Evolutionary conservation across 2,888 invertebrate species (phyloP).

Genomic region (Galeopsomyia nigrocyanea): DNA sequence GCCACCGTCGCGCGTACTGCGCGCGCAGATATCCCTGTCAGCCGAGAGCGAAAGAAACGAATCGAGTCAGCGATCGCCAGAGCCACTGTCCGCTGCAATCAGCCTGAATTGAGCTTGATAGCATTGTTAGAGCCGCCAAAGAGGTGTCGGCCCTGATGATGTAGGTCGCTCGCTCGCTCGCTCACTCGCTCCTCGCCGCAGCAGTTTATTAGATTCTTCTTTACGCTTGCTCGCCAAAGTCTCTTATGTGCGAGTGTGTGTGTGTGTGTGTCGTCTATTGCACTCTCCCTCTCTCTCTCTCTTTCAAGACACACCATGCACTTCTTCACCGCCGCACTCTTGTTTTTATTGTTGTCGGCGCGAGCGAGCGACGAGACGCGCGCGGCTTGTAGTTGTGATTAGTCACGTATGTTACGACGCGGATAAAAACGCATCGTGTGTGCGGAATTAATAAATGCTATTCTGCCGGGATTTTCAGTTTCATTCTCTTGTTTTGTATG

Average conservation of each 20-base stretch:
- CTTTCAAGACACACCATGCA: neutral
- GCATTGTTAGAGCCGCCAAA: slow-evolving; percentile 40
- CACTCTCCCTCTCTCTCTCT: no score
- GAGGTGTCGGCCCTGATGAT: slow-evolving; percentile 38
- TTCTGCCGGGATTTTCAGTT: neutral
- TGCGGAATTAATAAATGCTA: no score
- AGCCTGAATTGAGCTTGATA: slow-evolving; percentile 47
- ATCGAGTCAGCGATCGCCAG: slow-evolving; percentile 45
- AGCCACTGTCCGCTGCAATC: slow-evolving; percentile 41
- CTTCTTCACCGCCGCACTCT: slow-evolving; percentile 1
- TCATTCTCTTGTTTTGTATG: neutral
- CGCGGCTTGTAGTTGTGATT: no score
- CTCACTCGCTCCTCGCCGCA: neutral
- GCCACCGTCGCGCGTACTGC: slow-evolving; percentile 45
- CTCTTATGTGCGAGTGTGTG: no score
- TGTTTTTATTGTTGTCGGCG: neutral
- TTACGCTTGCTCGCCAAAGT: neutral
- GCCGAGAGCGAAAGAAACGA: slow-evolving; percentile 49
- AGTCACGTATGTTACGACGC: no score
- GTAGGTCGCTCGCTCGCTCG: slow-evolving; percentile 31
- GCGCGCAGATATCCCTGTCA: slow-evolving; percentile 23
- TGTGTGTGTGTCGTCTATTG: no score
- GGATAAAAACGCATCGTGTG: no score
- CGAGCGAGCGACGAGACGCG: no score
- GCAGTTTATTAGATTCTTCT: slow-evolving; percentile 43